Percentiles rank a stretch among this genome's conserved stretches.
These are phyloP conservation scores for Eulacestoma nigropectus DNA, from an alignment of 2,113 vertebrate genomes.

Conservation along the genomic window DNA sequence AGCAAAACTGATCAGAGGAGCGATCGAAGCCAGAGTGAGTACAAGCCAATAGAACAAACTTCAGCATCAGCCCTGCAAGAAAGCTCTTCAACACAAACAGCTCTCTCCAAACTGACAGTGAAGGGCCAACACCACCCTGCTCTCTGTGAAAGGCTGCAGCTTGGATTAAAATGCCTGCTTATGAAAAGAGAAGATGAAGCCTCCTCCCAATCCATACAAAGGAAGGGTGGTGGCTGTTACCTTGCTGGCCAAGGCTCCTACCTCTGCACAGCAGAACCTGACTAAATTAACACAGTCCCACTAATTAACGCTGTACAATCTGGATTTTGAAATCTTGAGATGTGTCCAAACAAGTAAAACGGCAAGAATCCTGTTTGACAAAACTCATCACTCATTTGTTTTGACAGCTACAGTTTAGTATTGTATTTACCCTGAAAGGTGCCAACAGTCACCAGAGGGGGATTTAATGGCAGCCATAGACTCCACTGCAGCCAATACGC, in stretches of 20 bases:
- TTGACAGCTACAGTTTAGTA: not conserved
- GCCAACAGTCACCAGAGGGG: not conserved
- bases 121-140: not conserved
- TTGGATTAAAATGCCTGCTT: not conserved
- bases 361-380: not conserved
- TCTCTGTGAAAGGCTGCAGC: not conserved
- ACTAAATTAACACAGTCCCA: not conserved
- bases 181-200: not conserved
- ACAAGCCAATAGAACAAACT: not conserved
- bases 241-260: not conserved
- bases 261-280: not conserved
- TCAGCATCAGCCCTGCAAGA: not conserved
- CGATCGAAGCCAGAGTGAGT: not conserved
- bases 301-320: not conserved
- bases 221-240: not conserved
- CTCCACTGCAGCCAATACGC: not conserved
- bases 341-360: not conserved
- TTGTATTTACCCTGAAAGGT: not conserved
- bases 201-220: not conserved
- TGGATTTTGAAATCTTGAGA: not conserved
- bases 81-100: not conserved
- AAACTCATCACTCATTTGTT: not conserved
- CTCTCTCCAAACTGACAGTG: not conserved
- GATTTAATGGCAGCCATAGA: not conserved
- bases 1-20: not conserved